These are phyloP conservation scores for Synergus gifuensis DNA, from an alignment of 2,888 invertebrate genomes.

Conservation along the genomic window DNA sequence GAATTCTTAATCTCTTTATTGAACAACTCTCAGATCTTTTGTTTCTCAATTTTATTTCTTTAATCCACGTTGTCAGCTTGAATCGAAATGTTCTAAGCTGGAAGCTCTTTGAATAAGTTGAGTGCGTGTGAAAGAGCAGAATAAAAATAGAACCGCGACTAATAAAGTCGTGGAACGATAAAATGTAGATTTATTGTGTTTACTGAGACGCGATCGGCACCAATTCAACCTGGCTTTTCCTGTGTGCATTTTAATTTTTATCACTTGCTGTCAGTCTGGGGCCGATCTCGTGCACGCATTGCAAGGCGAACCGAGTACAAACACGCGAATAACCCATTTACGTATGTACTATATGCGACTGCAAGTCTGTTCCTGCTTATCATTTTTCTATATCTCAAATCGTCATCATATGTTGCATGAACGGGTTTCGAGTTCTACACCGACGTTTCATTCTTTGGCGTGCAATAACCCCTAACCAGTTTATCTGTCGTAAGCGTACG, in stretches of 20 bases:
- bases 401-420: slow-evolving; percentile 39
- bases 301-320: slow-evolving; percentile 16
- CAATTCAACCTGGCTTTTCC: slow-evolving; percentile 20
- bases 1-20: slow-evolving; percentile 26
- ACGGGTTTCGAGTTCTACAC: slow-evolving; percentile 30
- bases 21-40: slow-evolving; percentile 3
- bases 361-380: slow-evolving; percentile 9
- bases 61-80: not conserved
- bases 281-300: slow-evolving; percentile 33
- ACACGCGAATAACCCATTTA: slow-evolving; percentile 42
- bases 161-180: slow-evolving; percentile 13
- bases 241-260: slow-evolving; percentile 36
- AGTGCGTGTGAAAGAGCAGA: not conserved
- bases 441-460: slow-evolving; percentile 41
- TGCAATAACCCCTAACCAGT: slow-evolving; percentile 52
- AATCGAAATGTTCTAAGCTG: not conserved
- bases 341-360: slow-evolving; percentile 2
- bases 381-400: slow-evolving; percentile 39
- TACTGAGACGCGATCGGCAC: slow-evolving; percentile 5
- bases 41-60: slow-evolving; percentile 46
- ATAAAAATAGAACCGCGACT: not conserved
- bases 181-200: slow-evolving; percentile 35
- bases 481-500: slow-evolving; percentile 47
- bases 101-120: not conserved
- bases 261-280: slow-evolving; percentile 14